Percentiles rank a stretch among this genome's conserved stretches.
Conservation (phyloP, 2,113 vertebrate species). For the Istiophorus platypterus region DNA sequence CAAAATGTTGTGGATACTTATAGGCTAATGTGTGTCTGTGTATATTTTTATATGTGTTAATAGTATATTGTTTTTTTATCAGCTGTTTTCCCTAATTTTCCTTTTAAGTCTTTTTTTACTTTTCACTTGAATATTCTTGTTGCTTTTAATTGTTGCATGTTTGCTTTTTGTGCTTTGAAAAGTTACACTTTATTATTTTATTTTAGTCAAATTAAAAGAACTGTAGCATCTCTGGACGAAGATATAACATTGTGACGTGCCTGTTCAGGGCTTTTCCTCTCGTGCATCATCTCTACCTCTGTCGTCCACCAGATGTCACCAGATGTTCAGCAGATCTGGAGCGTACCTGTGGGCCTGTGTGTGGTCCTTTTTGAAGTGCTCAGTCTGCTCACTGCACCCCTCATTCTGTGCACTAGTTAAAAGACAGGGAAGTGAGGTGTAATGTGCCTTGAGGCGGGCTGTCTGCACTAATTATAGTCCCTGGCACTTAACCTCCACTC, state of each 20-base stretch:
- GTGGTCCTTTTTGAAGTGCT: conserved; percentile 75
- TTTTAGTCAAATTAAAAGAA: neutral
- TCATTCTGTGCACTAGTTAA: conserved; percentile 57
- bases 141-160: too few species aligned
- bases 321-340: conserved; percentile 9
- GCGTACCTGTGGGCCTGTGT: conserved; percentile 46
- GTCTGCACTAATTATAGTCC: conserved; percentile 54
- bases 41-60: neutral
- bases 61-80: neutral
- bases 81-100: too few species aligned
- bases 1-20: neutral
- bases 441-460: conserved; percentile 51
- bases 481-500: conserved; percentile 11
- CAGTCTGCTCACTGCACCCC: conserved; percentile 40
- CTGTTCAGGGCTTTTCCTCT: neutral
- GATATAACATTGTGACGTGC: neutral
- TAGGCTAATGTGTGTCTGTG: neutral
- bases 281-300: neutral
- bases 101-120: neutral
- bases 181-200: neutral
- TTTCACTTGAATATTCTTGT: too few species aligned
- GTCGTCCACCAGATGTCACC: conserved; percentile 70
- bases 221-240: neutral
- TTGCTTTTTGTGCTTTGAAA: too few species aligned
- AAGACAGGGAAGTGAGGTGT: conserved; percentile 61